Evolutionary conservation across 2,113 vertebrate genomes (phyloP).

Genomic region (Calyptomena viridis): DNA sequence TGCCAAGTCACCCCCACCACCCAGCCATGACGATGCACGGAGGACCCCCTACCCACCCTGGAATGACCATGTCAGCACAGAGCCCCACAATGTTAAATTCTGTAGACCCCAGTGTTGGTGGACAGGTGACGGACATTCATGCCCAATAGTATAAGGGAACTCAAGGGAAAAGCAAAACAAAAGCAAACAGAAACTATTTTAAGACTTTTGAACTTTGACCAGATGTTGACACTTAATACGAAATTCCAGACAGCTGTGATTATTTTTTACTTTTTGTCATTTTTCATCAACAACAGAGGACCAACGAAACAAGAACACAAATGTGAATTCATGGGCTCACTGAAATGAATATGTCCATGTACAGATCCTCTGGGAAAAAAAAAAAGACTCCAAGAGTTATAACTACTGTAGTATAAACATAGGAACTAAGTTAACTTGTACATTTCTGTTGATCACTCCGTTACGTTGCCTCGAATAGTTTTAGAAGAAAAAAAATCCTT

Average conservation of each 20-base stretch:
- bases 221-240: constrained; percentile 92
- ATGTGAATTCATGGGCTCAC: constrained; percentile 96
- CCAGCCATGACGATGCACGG: constrained; percentile 95
- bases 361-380: constrained; percentile 79
- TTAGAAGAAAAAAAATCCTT: constrained; percentile 96
- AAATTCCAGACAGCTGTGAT: constrained; percentile 99
- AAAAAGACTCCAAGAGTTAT: constrained; percentile 99
- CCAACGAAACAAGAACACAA: constrained; percentile 93
- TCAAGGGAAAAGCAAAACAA: constrained; percentile 77
- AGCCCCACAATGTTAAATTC: constrained; percentile 90
- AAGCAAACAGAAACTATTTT: constrained; percentile 85
- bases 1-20: constrained; percentile 85
- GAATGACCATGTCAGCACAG: constrained; percentile 93
- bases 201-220: constrained; percentile 97
- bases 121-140: constrained; percentile 94
- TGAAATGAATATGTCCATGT: constrained; percentile 84
- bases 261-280: constrained; percentile 92
- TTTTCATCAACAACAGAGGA: constrained; percentile 97
- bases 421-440: constrained; percentile 99
- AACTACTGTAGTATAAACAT: constrained; percentile 99
- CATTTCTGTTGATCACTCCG: constrained; percentile 97
- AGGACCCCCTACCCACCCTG: constrained; percentile 90
- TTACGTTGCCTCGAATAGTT: constrained; percentile 98
- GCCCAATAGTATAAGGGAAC: constrained; percentile 93
- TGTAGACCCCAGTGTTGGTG: constrained; percentile 88